Percentiles rank a stretch among this genome's conserved stretches.
Conservation (phyloP, 1,140 invertebrate genomes). For the Apis mellifera region DNA sequence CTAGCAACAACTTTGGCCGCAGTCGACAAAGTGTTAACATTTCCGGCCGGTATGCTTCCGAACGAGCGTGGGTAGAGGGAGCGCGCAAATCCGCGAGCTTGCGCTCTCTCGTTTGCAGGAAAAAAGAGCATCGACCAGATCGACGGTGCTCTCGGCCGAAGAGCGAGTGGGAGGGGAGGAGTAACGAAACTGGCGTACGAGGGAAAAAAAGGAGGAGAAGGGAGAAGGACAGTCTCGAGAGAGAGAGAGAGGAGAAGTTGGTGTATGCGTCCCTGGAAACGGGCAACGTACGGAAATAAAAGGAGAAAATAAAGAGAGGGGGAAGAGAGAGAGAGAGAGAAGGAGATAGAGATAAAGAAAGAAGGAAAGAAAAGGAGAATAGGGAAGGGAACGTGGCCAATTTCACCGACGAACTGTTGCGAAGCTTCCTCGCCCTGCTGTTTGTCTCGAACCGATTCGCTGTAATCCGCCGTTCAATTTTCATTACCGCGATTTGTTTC, state of each 20-base stretch:
- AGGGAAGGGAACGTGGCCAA: slow-evolving; percentile 41
- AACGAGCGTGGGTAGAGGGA: slow-evolving; percentile 1
- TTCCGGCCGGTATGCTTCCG: slow-evolving; percentile 16
- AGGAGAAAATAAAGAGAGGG: background rate
- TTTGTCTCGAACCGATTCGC: slow-evolving; percentile 47
- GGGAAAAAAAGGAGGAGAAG: background rate
- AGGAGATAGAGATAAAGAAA: too few species aligned
- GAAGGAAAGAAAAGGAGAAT: too few species aligned
- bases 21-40: background rate
- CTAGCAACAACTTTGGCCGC: background rate
- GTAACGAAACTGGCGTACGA: too few species aligned
- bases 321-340: background rate
- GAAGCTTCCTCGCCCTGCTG: slow-evolving; percentile 32
- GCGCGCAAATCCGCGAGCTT: slow-evolving; percentile 35
- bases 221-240: slow-evolving; percentile 18
- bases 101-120: slow-evolving; percentile 4
- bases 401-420: slow-evolving; percentile 61
- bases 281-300: background rate
- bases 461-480: slow-evolving; percentile 60
- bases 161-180: background rate
- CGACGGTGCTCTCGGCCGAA: background rate
- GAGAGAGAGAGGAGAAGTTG: slow-evolving; percentile 36
- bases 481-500: slow-evolving; percentile 64
- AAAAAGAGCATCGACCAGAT: slow-evolving; percentile 38
- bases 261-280: slow-evolving; percentile 18